Percentiles rank a stretch among this genome's conserved stretches.
Evolutionary conservation across 2,797 vertebrate genomes (phyloP).

Genomic region (Sebastes jordani): DNA sequence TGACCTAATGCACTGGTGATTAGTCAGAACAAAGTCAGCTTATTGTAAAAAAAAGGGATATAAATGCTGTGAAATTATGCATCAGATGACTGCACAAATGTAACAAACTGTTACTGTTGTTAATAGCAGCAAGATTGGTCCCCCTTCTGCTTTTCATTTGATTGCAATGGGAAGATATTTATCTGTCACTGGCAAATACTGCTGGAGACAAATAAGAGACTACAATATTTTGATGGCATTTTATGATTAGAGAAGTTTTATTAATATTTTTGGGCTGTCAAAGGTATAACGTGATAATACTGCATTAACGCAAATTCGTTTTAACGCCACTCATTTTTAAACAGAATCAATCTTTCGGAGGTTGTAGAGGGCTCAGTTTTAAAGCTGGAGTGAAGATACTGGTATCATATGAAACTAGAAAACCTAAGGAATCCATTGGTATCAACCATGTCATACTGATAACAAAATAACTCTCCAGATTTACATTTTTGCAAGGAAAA

Average conservation of each 20-base stretch:
- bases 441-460: no score
- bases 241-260: neutral
- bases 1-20: conserved; percentile 44
- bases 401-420: no score
- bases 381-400: no score
- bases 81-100: conserved; percentile 1
- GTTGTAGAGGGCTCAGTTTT: no score
- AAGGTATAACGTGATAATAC: no score
- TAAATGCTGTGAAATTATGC: conserved; percentile 6
- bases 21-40: conserved; percentile 47
- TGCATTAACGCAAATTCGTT: no score
- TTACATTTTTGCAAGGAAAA: no score
- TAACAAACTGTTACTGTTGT: neutral
- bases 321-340: no score
- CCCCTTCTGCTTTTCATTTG: neutral
- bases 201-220: neutral
- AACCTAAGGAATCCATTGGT: no score
- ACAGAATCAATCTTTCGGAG: no score
- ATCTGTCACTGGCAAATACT: neutral
- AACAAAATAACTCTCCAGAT: no score
- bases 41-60: conserved; percentile 8
- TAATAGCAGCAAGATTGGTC: neutral
- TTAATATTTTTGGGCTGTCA: neutral
- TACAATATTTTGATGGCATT: neutral
- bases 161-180: neutral